phyloP scores from a whole-genome alignment of 2,797 vertebrate species.

The Pantherophis alleghaniensis region DNA sequence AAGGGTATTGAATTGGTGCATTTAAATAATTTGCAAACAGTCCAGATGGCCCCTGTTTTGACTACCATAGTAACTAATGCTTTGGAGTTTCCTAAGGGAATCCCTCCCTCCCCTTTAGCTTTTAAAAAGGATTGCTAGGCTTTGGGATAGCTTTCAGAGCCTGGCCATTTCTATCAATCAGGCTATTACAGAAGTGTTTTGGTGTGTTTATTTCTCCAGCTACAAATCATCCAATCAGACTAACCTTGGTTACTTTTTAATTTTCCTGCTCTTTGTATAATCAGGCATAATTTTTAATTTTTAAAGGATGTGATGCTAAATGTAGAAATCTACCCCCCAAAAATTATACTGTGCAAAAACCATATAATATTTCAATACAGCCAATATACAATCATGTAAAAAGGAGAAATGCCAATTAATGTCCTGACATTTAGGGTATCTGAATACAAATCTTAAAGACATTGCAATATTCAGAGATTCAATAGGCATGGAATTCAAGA shows the following conservation, averaged over 20 bases:
- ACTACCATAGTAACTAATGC: not conserved
- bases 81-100: not conserved
- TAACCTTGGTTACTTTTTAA: not conserved
- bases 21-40: not conserved
- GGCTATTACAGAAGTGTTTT: not conserved
- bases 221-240: not conserved
- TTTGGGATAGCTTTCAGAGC: not conserved
- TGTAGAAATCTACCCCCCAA: not conserved
- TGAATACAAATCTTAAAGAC: not conserved
- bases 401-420: not conserved
- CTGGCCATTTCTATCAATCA: not conserved
- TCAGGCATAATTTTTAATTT: not conserved
- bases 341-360: not conserved
- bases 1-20: not conserved
- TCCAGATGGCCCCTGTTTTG: not conserved
- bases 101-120: not conserved
- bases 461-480: not conserved
- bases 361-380: not conserved
- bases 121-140: not conserved
- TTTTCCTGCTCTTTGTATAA: not conserved
- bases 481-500: not conserved
- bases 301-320: not conserved
- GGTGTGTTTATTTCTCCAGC: not conserved
- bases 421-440: not conserved
- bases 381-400: not conserved